A percentile compares a stretch with the other conserved stretches of the same genome.
Conservation (phyloP, 1,140 invertebrate genomes). For the Drosophila trapezifrons region DNA sequence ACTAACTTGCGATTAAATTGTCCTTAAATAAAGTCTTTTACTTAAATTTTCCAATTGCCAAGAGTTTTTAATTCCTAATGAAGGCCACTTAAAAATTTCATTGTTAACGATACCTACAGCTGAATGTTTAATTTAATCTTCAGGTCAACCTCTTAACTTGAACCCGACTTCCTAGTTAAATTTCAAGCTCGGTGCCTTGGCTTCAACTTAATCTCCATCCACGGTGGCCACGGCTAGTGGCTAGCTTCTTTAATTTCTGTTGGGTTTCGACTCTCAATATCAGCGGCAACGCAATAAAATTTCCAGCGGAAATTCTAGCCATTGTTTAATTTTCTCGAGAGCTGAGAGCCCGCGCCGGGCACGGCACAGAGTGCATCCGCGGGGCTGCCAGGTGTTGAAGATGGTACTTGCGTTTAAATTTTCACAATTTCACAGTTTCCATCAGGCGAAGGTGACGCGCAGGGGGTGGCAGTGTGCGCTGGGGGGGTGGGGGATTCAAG, state of each 20-base stretch:
- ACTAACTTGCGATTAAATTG: no score
- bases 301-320: conserved; percentile 28
- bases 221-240: neutral
- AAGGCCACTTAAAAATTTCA: no score
- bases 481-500: neutral
- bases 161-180: neutral
- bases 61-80: no score
- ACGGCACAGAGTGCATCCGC: conserved; percentile 13
- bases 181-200: neutral
- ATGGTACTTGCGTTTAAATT: conserved; percentile 56
- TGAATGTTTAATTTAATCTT: no score
- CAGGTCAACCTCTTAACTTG: no score
- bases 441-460: neutral
- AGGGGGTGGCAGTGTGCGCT: no score
- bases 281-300: conserved; percentile 47
- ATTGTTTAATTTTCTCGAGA: conserved; percentile 48
- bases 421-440: conserved; percentile 38
- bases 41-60: no score
- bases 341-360: no score
- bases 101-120: no score
- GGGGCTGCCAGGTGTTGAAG: conserved; percentile 1
- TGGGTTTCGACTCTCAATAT: conserved; percentile 18
- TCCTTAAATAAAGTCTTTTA: no score
- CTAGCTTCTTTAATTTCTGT: conserved; percentile 2
- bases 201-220: neutral